Base-by-base conservation (phyloP, 2,888 invertebrate species). In the Lasiommata megera region DNA sequence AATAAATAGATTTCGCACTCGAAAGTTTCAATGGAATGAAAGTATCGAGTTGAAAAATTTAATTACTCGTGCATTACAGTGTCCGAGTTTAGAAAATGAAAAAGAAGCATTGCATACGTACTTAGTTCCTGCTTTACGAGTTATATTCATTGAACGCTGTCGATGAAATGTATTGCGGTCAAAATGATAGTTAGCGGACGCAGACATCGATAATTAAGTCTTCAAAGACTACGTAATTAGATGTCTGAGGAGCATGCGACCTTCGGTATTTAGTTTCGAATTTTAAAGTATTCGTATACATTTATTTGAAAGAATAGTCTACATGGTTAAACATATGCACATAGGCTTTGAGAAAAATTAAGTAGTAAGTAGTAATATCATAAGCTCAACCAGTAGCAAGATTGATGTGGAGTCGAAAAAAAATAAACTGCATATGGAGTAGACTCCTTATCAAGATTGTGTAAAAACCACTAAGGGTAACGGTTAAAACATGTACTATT, bases 361-460 rank as follows among this genome's bases (percentile, higher is more conserved):
- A 58, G 61, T 61, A 50, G 60, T 61, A 61, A 61, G 63, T 61
- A 63, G 65, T 65, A 64, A 65, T 57, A 41, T 46, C 28, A 57
- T 36, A 52, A 44, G 44, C 34, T 17, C 17, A 51, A 57, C 28
- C 46, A 60, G n/a, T 54, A 47, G 36, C 31, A 29, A 28, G 36
- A 53, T 51, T 12, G 43, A 40, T 55, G 38, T 47, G 44, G 31
- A n/a, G 28, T 29, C 29, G 29, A 16, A 31, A 46, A 46, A 31
- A 46, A 14, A 6, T 12, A 6, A 1, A 14, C 11, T 16, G 3
- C 16, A 17, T 31, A 1, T 9, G 6, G n/a, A n/a, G n/a, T n/a
- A n/a, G n/a, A n/a, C n/a, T n/a, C 14, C 29, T 31, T 29, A 46
- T 16, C 29, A 11, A 11, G 6, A 17, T 29, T 23, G 28, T 28